Percentiles rank a stretch among this genome's conserved stretches.
phyloP scores from a whole-genome alignment of 2,113 vertebrate genomes.

The Zingel zingel region DNA sequence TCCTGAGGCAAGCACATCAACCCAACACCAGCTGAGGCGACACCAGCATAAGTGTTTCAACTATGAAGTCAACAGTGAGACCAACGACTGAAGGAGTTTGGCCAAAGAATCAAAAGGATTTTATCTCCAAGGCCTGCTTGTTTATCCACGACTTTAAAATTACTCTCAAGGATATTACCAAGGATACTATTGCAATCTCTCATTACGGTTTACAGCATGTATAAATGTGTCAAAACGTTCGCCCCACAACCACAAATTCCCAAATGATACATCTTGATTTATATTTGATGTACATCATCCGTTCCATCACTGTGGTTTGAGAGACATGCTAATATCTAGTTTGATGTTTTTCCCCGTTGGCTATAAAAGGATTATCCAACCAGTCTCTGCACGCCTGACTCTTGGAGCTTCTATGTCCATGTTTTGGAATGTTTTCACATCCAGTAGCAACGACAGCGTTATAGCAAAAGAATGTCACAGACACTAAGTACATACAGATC shows the following conservation, averaged over 20 bases:
- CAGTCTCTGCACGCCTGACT: slow-evolving; percentile 8
- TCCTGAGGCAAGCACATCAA: slow-evolving; percentile 39
- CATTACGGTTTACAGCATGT: slow-evolving; percentile 35
- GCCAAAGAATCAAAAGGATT: slow-evolving; percentile 26
- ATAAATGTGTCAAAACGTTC: slow-evolving; percentile 30
- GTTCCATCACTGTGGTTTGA: slow-evolving; percentile 10
- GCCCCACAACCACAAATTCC: slow-evolving; percentile 17
- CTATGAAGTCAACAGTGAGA: slow-evolving; percentile 21
- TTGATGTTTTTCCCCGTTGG: slow-evolving; percentile 12
- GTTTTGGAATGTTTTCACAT: slow-evolving; percentile 32
- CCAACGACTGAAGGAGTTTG: slow-evolving; percentile 7
- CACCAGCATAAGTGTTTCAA: slow-evolving; percentile 23
- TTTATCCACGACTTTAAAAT: slow-evolving; percentile 25
- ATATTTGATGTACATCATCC: slow-evolving; percentile 15
- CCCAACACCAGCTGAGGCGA: slow-evolving; percentile 35
- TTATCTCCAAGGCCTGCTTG: slow-evolving; percentile 5
- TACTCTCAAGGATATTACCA: slow-evolving; percentile 5
- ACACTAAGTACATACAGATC: background rate
- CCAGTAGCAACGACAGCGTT: background rate
- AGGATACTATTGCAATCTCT: slow-evolving; percentile 28
- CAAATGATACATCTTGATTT: slow-evolving; percentile 42
- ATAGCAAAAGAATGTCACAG: background rate
- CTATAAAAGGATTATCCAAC: background rate
- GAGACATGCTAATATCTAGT: slow-evolving; percentile 20
- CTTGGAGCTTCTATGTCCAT: background rate